These are phyloP conservation scores for Pandemis cinnamomeana DNA, from an alignment of 2,888 invertebrate genomes.

Conservation along the genomic window DNA sequence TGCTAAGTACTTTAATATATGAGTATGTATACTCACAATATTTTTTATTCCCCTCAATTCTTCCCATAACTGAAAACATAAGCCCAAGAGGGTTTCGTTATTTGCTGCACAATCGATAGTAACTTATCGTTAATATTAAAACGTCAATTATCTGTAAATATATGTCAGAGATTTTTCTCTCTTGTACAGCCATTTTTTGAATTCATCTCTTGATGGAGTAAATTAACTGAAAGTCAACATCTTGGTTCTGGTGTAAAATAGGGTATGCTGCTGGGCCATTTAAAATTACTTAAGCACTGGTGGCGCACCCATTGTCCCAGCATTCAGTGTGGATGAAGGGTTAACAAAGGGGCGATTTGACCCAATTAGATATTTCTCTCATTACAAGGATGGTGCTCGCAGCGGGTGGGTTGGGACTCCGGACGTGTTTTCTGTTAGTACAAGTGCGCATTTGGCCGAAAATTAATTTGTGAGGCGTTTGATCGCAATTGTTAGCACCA, in stretches of 20 bases:
- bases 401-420: conserved; percentile 43
- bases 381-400: conserved; percentile 43
- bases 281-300: conserved; percentile 49
- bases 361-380: conserved; percentile 54
- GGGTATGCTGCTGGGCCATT: conserved; percentile 18
- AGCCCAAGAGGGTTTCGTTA: too few species aligned
- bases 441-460: conserved; percentile 41
- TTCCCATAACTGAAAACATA: too few species aligned
- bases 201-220: background rate
- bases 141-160: too few species aligned
- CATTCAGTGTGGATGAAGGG: conserved; percentile 45
- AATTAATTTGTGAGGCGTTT: conserved; percentile 43
- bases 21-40: too few species aligned
- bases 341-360: conserved; percentile 50
- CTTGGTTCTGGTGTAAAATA: conserved; percentile 2
- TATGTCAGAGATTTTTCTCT: too few species aligned
- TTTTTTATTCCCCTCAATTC: too few species aligned
- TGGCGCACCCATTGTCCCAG: conserved; percentile 47
- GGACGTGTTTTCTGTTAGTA: conserved; percentile 42
- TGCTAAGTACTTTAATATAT: too few species aligned
- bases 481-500: conserved; percentile 6
- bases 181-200: background rate
- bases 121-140: too few species aligned
- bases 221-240: background rate
- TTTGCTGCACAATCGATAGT: too few species aligned